Conservation (phyloP, 2,888 invertebrate genomes). For the Ditylenchus weischeri region DNA sequence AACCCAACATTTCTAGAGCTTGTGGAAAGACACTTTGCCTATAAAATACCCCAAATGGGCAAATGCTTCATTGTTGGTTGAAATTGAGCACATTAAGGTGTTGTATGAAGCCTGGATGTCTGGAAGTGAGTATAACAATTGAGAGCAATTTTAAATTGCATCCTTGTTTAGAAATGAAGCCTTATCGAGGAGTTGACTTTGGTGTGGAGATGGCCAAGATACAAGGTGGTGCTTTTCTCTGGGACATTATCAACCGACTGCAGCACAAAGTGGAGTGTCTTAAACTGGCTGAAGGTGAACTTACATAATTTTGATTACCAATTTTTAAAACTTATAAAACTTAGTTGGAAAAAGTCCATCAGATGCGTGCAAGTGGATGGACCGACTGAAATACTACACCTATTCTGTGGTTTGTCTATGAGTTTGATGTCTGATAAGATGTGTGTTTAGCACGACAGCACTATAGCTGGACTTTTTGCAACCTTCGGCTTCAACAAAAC, state of each 20-base stretch:
- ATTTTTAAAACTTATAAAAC: not conserved
- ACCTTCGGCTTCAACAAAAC: conserved; percentile 44
- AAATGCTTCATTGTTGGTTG: conserved; percentile 43
- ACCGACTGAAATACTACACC: conserved; percentile 48
- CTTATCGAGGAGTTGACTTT: conserved; percentile 37
- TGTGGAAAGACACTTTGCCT: conserved; percentile 43
- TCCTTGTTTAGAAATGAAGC: conserved; percentile 17
- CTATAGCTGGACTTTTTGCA: conserved; percentile 51
- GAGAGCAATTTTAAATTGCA: not conserved
- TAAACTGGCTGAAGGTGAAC: not conserved
- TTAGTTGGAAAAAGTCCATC: not conserved
- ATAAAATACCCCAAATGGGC: conserved; percentile 40
- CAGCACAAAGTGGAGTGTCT: conserved; percentile 27
- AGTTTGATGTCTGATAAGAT: not conserved
- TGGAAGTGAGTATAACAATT: conserved; percentile 6
- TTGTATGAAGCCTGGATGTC: conserved; percentile 25
- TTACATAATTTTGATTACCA: not conserved
- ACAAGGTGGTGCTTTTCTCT: conserved; percentile 34
- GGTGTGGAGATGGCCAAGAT: conserved; percentile 28
- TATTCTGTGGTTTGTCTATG: conserved; percentile 48
- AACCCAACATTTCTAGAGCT: conserved; percentile 41
- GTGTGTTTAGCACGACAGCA: conserved; percentile 32
- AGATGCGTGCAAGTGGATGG: conserved; percentile 31
- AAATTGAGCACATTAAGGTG: conserved; percentile 40
- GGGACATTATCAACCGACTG: conserved; percentile 35